Percentiles rank a stretch among this genome's conserved stretches.
Conservation (phyloP, 2,113 vertebrate genomes). For the Albula glossodonta region DNA sequence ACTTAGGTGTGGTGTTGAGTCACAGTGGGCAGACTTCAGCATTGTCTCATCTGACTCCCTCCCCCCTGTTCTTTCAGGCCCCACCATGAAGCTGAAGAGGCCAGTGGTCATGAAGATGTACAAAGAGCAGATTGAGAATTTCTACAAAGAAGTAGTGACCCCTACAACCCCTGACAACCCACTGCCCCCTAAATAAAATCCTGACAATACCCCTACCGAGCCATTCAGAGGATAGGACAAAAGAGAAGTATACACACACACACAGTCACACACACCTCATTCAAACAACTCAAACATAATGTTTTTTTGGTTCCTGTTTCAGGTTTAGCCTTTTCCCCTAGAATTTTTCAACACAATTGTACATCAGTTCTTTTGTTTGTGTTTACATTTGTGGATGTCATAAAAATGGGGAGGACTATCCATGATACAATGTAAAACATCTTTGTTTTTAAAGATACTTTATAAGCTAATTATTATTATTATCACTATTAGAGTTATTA, state of each 20-base stretch:
- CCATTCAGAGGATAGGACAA: conserved; percentile 2
- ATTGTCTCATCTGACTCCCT: not conserved
- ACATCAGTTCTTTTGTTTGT: conserved; percentile 27
- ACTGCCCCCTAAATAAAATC: conserved; percentile 56
- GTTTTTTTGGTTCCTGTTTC: conserved; percentile 8
- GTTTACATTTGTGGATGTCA: conserved; percentile 53
- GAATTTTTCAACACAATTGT: conserved; percentile 28
- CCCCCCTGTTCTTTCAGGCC: conserved; percentile 67
- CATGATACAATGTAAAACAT: conserved; percentile 44
- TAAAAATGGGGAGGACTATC: conserved; percentile 24
- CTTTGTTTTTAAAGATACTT: conserved; percentile 39
- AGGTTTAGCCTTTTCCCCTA: not conserved
- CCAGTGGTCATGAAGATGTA: conserved; percentile 78
- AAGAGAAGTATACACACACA: not conserved
- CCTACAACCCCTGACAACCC: conserved; percentile 50
- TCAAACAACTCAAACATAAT: conserved; percentile 1
- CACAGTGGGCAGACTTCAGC: not conserved
- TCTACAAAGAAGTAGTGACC: conserved; percentile 70
- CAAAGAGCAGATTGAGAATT: conserved; percentile 71
- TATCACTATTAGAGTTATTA: conserved; percentile 42
- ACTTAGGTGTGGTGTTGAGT: not conserved
- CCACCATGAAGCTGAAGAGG: conserved; percentile 87
- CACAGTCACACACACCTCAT: conserved; percentile 1
- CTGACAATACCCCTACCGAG: not conserved
- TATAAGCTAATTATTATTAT: conserved; percentile 46